These are phyloP conservation scores for Cheilinus undulatus DNA, from an alignment of 2,113 vertebrate genomes.

Conservation along the genomic window DNA sequence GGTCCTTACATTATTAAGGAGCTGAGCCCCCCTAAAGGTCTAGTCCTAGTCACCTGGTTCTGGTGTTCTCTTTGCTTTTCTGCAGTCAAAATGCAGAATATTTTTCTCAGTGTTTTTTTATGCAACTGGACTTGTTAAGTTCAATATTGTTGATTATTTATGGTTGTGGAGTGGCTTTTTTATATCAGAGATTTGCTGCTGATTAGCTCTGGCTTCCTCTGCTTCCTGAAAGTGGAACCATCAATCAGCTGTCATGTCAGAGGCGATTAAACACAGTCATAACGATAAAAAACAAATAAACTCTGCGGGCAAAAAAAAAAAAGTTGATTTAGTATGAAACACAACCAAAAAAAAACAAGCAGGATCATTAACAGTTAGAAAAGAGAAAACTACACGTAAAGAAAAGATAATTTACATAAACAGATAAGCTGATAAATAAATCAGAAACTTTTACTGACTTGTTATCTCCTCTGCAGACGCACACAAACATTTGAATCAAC, in stretches of 20 bases:
- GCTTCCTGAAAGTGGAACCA: slow-evolving; percentile 50
- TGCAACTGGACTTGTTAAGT: slow-evolving; percentile 49
- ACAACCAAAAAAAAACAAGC: slow-evolving; percentile 3
- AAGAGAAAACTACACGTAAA: slow-evolving; percentile 16
- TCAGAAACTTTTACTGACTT: slow-evolving; percentile 8
- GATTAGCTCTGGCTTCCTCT: slow-evolving; percentile 44
- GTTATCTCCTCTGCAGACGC: slow-evolving; percentile 23
- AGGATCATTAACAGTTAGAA: slow-evolving; percentile 22
- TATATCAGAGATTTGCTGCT: slow-evolving; percentile 44
- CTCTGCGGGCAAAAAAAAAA: background rate
- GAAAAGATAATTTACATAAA: slow-evolving; percentile 3
- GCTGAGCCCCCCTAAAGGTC: too few species aligned
- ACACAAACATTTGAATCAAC: slow-evolving; percentile 28
- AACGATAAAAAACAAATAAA: slow-evolving; percentile 25
- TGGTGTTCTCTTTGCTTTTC: background rate
- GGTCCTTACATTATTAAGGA: too few species aligned
- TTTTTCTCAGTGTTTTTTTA: slow-evolving; percentile 1
- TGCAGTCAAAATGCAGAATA: background rate
- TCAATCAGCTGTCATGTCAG: slow-evolving; percentile 56
- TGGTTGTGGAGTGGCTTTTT: slow-evolving; percentile 31
- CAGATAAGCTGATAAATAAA: slow-evolving; percentile 5
- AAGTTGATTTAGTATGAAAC: slow-evolving; percentile 6
- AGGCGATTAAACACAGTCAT: slow-evolving; percentile 41
- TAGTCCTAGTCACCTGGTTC: too few species aligned
- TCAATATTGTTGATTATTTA: slow-evolving; percentile 38